Evolutionary conservation across 2,797 vertebrate species (phyloP).

Genomic region (Galago senegalensis): DNA sequence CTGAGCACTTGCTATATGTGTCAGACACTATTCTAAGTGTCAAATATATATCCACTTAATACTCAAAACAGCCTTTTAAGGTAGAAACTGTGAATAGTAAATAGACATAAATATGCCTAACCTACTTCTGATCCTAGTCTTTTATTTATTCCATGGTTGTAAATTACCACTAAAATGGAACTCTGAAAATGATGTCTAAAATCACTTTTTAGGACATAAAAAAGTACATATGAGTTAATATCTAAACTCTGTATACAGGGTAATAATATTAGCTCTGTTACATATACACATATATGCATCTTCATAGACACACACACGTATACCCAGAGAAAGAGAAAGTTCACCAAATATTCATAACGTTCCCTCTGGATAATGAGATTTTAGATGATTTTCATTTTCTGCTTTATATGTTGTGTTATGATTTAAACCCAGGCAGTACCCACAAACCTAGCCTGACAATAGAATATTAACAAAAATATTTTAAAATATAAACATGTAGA

Average conservation of each 20-base stretch:
- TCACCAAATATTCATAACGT: slow-evolving; percentile 7
- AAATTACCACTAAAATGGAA: slow-evolving; percentile 36
- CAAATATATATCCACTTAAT: neutral
- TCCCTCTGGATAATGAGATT: neutral
- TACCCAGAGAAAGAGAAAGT: neutral
- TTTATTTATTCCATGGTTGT: slow-evolving; percentile 36
- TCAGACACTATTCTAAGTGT: slow-evolving; percentile 12
- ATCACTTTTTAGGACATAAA: slow-evolving; percentile 7
- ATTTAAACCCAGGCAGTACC: neutral
- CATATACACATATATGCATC: neutral
- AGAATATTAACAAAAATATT: slow-evolving; percentile 57
- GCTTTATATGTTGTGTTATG: neutral
- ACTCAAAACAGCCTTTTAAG: neutral
- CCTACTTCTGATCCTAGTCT: slow-evolving; percentile 12
- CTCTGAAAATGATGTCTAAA: slow-evolving; percentile 44
- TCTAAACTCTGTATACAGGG: slow-evolving; percentile 23
- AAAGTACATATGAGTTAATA: slow-evolving; percentile 49
- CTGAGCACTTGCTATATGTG: slow-evolving; percentile 40
- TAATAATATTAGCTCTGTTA: neutral
- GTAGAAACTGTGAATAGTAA: slow-evolving; percentile 19
- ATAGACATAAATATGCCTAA: slow-evolving; percentile 21
- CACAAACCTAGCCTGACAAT: neutral
- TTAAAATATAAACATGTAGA: slow-evolving; percentile 55
- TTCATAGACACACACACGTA: neutral
- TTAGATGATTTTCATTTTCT: slow-evolving; percentile 31